These are phyloP conservation scores for Adoxophyes honmai DNA, from an alignment of 1,140 invertebrate species.

Conservation along the genomic window DNA sequence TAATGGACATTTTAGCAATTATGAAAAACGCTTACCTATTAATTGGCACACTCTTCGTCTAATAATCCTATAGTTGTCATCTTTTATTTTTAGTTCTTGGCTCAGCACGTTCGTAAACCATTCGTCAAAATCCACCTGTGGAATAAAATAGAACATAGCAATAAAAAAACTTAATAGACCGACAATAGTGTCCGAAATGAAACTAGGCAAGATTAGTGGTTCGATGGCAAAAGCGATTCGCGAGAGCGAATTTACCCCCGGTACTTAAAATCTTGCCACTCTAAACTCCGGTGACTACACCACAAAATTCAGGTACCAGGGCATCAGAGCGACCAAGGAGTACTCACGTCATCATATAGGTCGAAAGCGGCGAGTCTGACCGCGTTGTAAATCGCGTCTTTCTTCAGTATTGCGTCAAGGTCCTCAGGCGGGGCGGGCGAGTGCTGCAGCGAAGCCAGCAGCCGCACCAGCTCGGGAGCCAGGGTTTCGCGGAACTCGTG, in stretches of 20 bases:
- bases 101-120: slow-evolving; percentile 93
- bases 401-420: slow-evolving; percentile 87
- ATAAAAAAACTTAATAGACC: no score
- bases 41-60: slow-evolving; percentile 92
- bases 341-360: slow-evolving; percentile 91
- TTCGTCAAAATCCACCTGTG: slow-evolving; percentile 91
- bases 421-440: slow-evolving; percentile 72
- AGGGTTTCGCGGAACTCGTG: slow-evolving; percentile 86
- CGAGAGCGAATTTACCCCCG: no score
- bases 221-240: no score
- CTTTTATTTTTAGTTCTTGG: slow-evolving; percentile 88
- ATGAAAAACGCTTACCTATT: slow-evolving; percentile 78
- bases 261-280: no score
- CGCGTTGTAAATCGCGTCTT: slow-evolving; percentile 97
- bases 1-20: no score
- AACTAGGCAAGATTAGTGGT: no score
- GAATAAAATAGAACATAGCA: slow-evolving; percentile 18
- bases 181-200: no score
- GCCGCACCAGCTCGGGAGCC: slow-evolving; percentile 83
- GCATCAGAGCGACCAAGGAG: slow-evolving; percentile 4
- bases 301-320: no score
- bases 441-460: slow-evolving; percentile 54
- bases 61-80: slow-evolving; percentile 92
- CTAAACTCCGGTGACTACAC: no score
- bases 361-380: slow-evolving; percentile 93